Evolutionary conservation across 2,797 vertebrate species (phyloP).

Genomic region (Spea hammondii): DNA sequence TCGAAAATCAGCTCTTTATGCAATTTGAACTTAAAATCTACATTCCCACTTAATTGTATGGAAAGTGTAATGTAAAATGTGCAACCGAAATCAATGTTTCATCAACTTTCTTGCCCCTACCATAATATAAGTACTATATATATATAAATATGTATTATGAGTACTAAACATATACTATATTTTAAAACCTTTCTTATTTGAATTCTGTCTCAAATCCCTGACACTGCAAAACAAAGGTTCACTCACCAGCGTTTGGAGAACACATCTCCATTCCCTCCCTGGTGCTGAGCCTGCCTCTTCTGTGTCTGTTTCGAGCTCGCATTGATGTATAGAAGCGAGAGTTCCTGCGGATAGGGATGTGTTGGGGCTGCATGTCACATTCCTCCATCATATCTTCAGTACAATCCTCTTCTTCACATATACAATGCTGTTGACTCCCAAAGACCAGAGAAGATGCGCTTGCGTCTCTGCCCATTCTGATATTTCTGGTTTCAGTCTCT

Average conservation of each 20-base stretch:
- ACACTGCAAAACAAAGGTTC: background rate
- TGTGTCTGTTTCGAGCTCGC: conserved; percentile 56
- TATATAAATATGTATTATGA: too few species aligned
- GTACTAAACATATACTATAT: too few species aligned
- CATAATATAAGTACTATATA: too few species aligned
- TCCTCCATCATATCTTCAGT: conserved; percentile 28
- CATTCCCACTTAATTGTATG: background rate
- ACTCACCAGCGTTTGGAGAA: conserved; percentile 37
- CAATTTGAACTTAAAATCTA: background rate
- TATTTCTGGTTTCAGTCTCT: conserved; percentile 7
- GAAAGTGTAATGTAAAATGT: background rate
- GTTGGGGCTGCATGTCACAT: conserved; percentile 17
- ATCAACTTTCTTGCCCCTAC: too few species aligned
- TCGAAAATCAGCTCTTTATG: too few species aligned
- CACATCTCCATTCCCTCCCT: conserved; percentile 40
- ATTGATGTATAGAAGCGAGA: conserved; percentile 69
- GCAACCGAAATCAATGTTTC: background rate
- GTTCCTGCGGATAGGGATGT: conserved; percentile 66
- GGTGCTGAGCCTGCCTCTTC: conserved; percentile 35
- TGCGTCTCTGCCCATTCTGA: conserved; percentile 21
- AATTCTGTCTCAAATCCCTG: too few species aligned
- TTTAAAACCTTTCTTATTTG: too few species aligned
- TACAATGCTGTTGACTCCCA: conserved; percentile 35
- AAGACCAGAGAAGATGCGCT: background rate
- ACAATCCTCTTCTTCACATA: conserved; percentile 56